phyloP scores from a whole-genome alignment of 35 echinoderm and acorn worm species.

The Diadema setosum region DNA sequence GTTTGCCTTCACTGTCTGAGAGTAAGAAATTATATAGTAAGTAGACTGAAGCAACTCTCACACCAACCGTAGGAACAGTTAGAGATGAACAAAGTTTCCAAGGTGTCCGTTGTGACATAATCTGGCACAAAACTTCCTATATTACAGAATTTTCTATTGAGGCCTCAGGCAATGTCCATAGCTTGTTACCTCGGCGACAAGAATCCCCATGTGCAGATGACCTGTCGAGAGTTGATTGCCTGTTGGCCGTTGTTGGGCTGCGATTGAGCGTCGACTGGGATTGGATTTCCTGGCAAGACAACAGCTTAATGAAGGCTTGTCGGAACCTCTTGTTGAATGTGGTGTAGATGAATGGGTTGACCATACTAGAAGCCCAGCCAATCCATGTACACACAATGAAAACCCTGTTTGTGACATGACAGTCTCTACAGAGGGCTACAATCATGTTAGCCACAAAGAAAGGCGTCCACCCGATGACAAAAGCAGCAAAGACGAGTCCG shows the following conservation, averaged over 20 bases:
- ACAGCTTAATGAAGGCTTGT: conserved; percentile 43
- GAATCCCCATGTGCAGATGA: no score
- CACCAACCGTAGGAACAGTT: no score
- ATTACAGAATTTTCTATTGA: neutral
- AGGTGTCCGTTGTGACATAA: no score
- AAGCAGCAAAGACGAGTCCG: conserved; percentile 61
- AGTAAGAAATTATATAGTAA: no score
- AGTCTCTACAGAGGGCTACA: neutral
- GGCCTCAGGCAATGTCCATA: neutral
- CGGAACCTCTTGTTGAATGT: conserved; percentile 70
- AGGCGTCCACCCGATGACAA: conserved; percentile 79
- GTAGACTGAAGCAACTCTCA: no score
- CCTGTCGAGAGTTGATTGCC: no score
- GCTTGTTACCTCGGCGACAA: neutral
- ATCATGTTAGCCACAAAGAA: conserved; percentile 75
- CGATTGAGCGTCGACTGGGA: no score
- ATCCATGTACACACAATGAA: conserved; percentile 73
- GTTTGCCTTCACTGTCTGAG: no score
- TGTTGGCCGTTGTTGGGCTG: no score
- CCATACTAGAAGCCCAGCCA: conserved; percentile 75
- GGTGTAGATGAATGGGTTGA: conserved; percentile 88
- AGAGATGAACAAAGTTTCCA: no score
- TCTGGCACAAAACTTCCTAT: neutral
- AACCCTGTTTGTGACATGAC: neutral
- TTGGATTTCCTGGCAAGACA: conserved; percentile 48